Conservation (phyloP, 2,113 vertebrate genomes). For the Rhagologus leucostigma region DNA sequence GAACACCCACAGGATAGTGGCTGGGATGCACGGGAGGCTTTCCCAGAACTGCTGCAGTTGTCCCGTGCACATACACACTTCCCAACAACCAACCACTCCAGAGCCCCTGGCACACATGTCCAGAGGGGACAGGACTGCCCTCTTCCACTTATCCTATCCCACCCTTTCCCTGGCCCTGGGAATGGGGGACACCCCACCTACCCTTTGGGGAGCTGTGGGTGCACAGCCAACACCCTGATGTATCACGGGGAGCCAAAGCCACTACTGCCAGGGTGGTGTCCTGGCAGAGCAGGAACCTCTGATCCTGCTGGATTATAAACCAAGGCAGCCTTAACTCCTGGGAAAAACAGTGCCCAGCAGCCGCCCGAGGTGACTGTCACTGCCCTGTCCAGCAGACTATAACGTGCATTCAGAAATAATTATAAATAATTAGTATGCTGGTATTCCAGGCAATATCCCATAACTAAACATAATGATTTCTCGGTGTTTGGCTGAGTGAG, state of each 20-base stretch:
- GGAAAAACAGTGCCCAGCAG: neutral
- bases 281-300: neutral
- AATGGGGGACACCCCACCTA: neutral
- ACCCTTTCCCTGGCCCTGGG: no score
- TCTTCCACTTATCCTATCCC: accelerated
- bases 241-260: neutral
- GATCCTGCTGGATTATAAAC: neutral
- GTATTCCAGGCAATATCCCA: neutral
- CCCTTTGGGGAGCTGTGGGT: neutral
- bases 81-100: neutral
- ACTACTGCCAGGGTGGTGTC: neutral
- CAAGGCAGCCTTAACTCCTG: neutral
- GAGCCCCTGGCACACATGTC: neutral
- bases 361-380: neutral
- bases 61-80: no score
- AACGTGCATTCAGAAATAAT: neutral
- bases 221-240: accelerated
- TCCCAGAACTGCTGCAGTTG: neutral
- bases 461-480: slow-evolving; percentile 55
- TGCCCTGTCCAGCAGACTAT: neutral
- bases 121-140: neutral
- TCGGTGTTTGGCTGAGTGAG: slow-evolving; percentile 14
- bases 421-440: neutral
- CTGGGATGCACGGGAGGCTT: accelerated
- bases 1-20: neutral